These are phyloP conservation scores for Leptoteleia sp. DNA, from an alignment of 1,140 invertebrate species.

Conservation along the genomic window DNA sequence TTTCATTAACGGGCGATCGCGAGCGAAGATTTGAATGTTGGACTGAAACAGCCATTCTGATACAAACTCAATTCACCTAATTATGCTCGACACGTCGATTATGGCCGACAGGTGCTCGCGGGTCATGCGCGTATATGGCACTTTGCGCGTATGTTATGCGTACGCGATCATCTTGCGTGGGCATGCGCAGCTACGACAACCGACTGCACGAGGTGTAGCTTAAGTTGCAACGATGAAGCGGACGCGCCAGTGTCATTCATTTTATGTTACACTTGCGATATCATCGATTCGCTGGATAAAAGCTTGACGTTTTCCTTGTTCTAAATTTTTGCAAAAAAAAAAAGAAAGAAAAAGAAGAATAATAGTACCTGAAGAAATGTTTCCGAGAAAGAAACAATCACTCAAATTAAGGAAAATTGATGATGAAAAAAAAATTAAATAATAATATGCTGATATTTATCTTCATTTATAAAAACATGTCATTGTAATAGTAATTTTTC, in stretches of 20 bases:
- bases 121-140: slow-evolving; percentile 55
- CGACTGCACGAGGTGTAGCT: slow-evolving; percentile 42
- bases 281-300: slow-evolving; percentile 25
- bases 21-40: slow-evolving; percentile 2
- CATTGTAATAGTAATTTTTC: too few species aligned
- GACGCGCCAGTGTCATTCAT: slow-evolving; percentile 59
- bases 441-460: too few species aligned
- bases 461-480: too few species aligned
- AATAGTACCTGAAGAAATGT: too few species aligned
- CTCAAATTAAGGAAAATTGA: too few species aligned
- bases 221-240: slow-evolving; percentile 17
- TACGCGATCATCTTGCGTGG: slow-evolving; percentile 50
- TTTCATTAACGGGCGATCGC: too few species aligned
- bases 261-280: slow-evolving; percentile 43
- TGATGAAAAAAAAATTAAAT: too few species aligned
- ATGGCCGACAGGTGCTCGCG: slow-evolving; percentile 68
- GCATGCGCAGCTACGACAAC: slow-evolving; percentile 60
- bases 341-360: too few species aligned
- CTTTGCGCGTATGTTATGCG: slow-evolving; percentile 62
- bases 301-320: slow-evolving; percentile 18
- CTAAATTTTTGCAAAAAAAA: too few species aligned
- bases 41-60: slow-evolving; percentile 12
- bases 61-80: slow-evolving; percentile 63
- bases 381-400: too few species aligned
- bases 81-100: slow-evolving; percentile 70